Evolutionary conservation across 2,113 vertebrate species (phyloP).

Genomic region (Ranitomeya imitator): DNA sequence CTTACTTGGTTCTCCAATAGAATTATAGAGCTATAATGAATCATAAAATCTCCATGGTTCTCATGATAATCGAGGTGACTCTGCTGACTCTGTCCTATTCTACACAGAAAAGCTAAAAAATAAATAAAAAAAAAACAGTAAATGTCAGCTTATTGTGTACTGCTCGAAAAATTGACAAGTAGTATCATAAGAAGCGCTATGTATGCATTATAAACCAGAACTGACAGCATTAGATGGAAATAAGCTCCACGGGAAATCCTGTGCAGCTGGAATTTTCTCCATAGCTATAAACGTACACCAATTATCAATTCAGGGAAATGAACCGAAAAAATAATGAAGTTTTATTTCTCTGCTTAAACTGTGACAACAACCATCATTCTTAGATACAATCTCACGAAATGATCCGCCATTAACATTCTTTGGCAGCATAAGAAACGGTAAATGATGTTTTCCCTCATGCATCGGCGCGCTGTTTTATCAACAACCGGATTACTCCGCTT

Average conservation of each 20-base stretch:
- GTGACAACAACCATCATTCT: background rate
- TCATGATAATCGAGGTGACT: background rate
- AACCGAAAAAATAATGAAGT: background rate
- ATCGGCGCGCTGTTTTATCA: conserved; percentile 21
- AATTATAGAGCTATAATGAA: too few relatives aligned
- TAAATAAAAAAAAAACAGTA: background rate
- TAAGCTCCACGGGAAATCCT: background rate
- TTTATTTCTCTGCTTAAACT: background rate
- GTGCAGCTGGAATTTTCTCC: background rate
- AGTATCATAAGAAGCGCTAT: too few relatives aligned
- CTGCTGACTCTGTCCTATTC: background rate
- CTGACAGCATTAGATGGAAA: background rate
- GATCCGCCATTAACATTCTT: background rate
- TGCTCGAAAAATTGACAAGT: too few relatives aligned
- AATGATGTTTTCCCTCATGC: conserved; percentile 31
- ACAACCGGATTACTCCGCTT: conserved; percentile 27
- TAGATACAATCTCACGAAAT: background rate
- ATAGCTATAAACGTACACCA: background rate
- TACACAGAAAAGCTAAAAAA: background rate
- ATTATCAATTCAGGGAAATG: conserved; percentile 9
- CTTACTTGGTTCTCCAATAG: too few relatives aligned
- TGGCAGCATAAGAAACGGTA: background rate
- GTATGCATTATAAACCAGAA: background rate
- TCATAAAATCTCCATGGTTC: too few relatives aligned
- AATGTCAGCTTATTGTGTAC: too few relatives aligned